Percentiles rank a stretch among this genome's conserved stretches.
Evolutionary conservation across 2,113 vertebrate species (phyloP).

Genomic region (Ovis canadensis): DNA sequence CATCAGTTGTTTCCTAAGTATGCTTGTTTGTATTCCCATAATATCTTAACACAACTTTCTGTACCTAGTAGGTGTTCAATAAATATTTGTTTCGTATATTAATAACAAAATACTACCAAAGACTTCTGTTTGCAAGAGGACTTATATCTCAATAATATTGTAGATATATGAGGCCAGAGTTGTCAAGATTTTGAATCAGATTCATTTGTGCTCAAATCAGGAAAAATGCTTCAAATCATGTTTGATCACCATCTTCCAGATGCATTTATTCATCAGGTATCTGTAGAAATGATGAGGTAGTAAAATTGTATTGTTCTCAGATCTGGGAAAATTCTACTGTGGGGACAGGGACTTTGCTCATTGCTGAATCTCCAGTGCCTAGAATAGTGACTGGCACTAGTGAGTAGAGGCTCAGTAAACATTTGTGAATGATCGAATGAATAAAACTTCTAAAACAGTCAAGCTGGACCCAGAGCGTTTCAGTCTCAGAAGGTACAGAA

Average conservation of each 20-base stretch:
- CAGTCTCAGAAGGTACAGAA: not conserved
- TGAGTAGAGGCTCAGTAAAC: not conserved
- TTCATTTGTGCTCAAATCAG: not conserved
- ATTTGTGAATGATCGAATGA: not conserved
- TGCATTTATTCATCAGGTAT: not conserved
- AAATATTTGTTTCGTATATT: not conserved
- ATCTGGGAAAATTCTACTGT: not conserved
- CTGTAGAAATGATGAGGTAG: not conserved
- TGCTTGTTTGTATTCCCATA: not conserved
- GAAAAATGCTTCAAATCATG: not conserved
- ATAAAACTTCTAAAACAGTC: not conserved
- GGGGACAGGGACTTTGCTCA: not conserved
- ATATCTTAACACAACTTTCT: not conserved
- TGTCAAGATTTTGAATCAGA: not conserved
- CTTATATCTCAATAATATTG: not conserved
- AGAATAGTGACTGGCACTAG: not conserved
- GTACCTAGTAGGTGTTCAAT: not conserved
- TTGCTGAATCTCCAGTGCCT: not conserved
- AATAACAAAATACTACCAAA: not conserved
- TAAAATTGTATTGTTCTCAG: not conserved
- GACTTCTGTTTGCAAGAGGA: not conserved
- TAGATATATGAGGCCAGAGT: not conserved
- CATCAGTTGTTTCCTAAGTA: not conserved
- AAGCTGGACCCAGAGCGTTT: not conserved
- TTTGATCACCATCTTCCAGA: not conserved